A percentile compares a stretch with the other conserved stretches of the same genome.
Conservation (phyloP, 2,113 vertebrate genomes). For the Toxotes jaculatrix region DNA sequence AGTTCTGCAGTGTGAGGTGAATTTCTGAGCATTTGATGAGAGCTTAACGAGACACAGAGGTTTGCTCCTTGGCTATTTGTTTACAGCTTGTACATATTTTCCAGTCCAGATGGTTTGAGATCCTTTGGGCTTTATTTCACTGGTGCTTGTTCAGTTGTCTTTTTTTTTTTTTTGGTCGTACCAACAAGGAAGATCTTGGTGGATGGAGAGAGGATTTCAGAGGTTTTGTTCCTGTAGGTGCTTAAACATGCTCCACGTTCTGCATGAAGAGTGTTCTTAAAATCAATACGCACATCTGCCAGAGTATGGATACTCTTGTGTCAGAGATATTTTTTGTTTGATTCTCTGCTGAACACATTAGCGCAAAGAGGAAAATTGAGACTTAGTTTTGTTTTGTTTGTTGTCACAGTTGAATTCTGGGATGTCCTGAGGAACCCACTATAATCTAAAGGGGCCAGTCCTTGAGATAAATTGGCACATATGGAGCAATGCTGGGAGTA, state of each 20-base stretch:
- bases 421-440: slow-evolving; percentile 59
- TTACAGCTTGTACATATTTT: slow-evolving; percentile 63
- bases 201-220: slow-evolving; percentile 52
- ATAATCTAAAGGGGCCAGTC: slow-evolving; percentile 42
- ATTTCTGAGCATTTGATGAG: slow-evolving; percentile 27
- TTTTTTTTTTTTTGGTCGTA: slow-evolving; percentile 2
- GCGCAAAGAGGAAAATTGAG: slow-evolving; percentile 29
- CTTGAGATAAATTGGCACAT: slow-evolving; percentile 56
- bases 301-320: slow-evolving; percentile 24
- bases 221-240: slow-evolving; percentile 50
- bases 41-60: not conserved
- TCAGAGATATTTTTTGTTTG: slow-evolving; percentile 31
- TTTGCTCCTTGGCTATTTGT: slow-evolving; percentile 60
- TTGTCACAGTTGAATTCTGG: slow-evolving; percentile 36
- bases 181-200: slow-evolving; percentile 32
- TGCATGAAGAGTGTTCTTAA: slow-evolving; percentile 45
- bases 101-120: slow-evolving; percentile 52
- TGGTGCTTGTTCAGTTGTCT: slow-evolving; percentile 33
- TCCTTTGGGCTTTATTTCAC: slow-evolving; percentile 57
- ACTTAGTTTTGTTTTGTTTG: slow-evolving; percentile 49
- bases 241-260: slow-evolving; percentile 51
- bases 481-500: slow-evolving; percentile 42
- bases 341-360: slow-evolving; percentile 42
- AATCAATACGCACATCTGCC: slow-evolving; percentile 65
- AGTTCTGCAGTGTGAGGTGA: slow-evolving; percentile 48